Conservation (phyloP, 2,888 invertebrate genomes). For the Eilema caniola region DNA sequence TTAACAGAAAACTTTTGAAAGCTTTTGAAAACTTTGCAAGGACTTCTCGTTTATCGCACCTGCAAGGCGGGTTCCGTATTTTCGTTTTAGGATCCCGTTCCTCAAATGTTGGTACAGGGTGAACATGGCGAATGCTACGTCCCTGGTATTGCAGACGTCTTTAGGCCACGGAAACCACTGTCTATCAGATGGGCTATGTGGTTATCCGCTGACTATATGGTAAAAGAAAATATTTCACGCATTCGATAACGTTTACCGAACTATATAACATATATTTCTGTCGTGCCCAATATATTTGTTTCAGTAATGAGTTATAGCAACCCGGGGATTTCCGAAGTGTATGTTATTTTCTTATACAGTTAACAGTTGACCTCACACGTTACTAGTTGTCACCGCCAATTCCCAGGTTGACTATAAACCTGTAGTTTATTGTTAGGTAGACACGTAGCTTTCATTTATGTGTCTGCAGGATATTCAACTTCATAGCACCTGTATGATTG, state of each 20-base stretch:
- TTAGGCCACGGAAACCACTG: too few relatives aligned
- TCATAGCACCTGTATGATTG: background rate
- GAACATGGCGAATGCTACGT: too few relatives aligned
- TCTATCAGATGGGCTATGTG: too few relatives aligned
- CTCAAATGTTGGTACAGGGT: too few relatives aligned
- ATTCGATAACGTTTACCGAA: background rate
- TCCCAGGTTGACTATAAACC: conserved; percentile 20
- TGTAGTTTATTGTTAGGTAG: conserved; percentile 19
- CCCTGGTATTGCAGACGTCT: too few relatives aligned
- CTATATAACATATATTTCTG: background rate
- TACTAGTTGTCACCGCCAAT: conserved; percentile 37
- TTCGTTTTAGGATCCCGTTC: too few relatives aligned
- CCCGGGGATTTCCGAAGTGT: conserved; percentile 33
- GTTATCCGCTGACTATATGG: too few relatives aligned
- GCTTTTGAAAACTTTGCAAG: background rate
- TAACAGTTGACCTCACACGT: conserved; percentile 44
- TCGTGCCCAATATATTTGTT: conserved; percentile 14
- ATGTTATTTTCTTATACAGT: conserved; percentile 51
- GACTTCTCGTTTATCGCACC: background rate
- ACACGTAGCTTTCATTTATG: background rate
- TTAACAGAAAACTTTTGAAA: conserved; percentile 11
- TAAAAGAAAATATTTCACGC: too few relatives aligned
- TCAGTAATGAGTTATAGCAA: conserved; percentile 44
- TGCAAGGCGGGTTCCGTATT: background rate
- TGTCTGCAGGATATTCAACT: background rate